Evolutionary conservation across 1,140 invertebrate genomes (phyloP).

Genomic region (Ceratosolen fusciceps): DNA sequence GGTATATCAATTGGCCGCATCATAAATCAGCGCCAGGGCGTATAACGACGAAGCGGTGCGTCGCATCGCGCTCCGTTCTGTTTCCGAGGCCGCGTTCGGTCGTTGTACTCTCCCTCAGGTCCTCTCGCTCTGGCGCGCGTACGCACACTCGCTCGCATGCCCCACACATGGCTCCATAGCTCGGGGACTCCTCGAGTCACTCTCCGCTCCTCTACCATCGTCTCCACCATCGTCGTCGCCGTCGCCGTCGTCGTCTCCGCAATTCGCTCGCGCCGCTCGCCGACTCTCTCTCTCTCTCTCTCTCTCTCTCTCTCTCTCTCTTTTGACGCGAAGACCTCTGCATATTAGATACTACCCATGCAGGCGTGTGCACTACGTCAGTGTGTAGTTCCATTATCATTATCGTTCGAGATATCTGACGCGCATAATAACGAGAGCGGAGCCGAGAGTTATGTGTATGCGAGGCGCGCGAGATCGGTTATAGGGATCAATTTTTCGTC

Average conservation of each 20-base stretch:
- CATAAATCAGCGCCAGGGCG: constrained; percentile 44
- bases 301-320: not conserved
- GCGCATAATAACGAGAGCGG: constrained; percentile 51
- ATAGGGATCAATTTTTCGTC: constrained; percentile 39
- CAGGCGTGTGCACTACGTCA: constrained; percentile 30
- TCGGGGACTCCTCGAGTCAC: not conserved
- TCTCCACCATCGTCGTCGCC: too few species aligned
- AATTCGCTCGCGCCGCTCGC: too few species aligned
- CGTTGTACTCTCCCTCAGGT: constrained; percentile 33
- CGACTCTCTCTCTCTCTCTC: not conserved
- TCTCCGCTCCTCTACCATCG: not conserved
- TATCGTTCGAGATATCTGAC: constrained; percentile 59
- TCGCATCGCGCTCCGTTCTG: not conserved
- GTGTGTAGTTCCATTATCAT: constrained; percentile 55
- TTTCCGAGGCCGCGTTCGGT: constrained; percentile 44
- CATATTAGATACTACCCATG: constrained; percentile 9
- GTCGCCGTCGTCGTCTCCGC: too few species aligned
- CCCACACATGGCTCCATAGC: not conserved
- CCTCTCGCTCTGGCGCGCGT: not conserved
- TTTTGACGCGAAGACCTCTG: constrained; percentile 14
- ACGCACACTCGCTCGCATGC: not conserved
- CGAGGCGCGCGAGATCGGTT: constrained; percentile 29
- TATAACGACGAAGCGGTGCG: constrained; percentile 32
- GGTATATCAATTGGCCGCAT: constrained; percentile 47
- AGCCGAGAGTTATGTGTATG: constrained; percentile 24